Percentiles rank a stretch among this genome's conserved stretches.
phyloP scores from a whole-genome alignment of 2,113 vertebrate genomes.

The Solea senegalensis region DNA sequence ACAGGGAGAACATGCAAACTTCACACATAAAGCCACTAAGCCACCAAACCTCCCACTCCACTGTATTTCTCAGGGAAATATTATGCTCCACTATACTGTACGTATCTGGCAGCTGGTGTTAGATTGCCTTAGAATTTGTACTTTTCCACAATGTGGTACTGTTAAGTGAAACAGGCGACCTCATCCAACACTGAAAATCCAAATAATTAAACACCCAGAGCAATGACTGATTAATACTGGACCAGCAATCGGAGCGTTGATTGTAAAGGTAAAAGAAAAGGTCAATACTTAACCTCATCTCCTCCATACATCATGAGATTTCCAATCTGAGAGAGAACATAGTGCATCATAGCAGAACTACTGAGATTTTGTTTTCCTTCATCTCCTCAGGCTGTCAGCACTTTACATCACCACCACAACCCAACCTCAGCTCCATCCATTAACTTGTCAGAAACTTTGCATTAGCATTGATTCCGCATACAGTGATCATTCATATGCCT shows the following conservation, averaged over 20 bases:
- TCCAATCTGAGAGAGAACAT: conserved; percentile 36
- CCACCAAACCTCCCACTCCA: too few species aligned
- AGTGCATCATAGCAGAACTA: conserved; percentile 17
- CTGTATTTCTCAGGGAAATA: too few species aligned
- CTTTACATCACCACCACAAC: conserved; percentile 18
- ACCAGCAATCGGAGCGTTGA: conserved; percentile 45
- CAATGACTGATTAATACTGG: conserved; percentile 48
- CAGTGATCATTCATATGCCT: conserved; percentile 53
- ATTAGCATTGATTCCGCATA: conserved; percentile 55
- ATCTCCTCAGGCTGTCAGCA: conserved; percentile 22
- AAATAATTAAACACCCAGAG: conserved; percentile 27
- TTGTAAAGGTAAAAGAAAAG: conserved; percentile 25
- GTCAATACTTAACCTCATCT: conserved; percentile 58
- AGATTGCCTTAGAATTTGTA: too few species aligned
- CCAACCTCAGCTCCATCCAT: conserved; percentile 47
- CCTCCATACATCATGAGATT: conserved; percentile 56
- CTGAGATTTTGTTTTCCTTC: conserved; percentile 20
- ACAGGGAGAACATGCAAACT: too few species aligned
- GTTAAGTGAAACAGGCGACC: not conserved
- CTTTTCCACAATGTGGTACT: not conserved
- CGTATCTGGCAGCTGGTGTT: too few species aligned
- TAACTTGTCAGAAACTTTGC: conserved; percentile 59
- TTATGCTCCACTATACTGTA: too few species aligned
- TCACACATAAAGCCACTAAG: too few species aligned
- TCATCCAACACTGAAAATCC: conserved; percentile 23